Conservation (phyloP, 2,888 invertebrate genomes). For the Caenorhabditis japonica region DNA sequence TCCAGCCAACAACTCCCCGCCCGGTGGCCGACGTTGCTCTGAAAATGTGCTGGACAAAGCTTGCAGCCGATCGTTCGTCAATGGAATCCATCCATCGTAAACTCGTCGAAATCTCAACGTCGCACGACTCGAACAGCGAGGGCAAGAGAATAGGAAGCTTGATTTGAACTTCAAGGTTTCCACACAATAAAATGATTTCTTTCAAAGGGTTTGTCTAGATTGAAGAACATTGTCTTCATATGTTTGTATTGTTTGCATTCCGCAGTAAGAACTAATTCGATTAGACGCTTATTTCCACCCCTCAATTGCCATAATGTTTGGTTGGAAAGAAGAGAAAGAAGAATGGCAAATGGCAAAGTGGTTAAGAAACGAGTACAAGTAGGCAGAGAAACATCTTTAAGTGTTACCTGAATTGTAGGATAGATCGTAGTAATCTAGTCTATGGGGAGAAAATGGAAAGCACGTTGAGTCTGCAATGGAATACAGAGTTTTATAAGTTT, state of each 20-base stretch:
- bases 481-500: no score
- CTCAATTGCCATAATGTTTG: constrained; percentile 15
- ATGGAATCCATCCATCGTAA: constrained; percentile 37
- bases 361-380: no score
- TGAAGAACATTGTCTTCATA: constrained; percentile 3
- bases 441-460: no score
- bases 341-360: constrained; percentile 3
- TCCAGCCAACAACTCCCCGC: constrained; percentile 39
- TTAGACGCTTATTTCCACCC: constrained; percentile 15
- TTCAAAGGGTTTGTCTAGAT: background rate
- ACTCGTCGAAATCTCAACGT: constrained; percentile 19
- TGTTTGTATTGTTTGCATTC: constrained; percentile 30
- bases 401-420: no score
- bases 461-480: no score
- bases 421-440: no score
- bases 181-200: constrained; percentile 4
- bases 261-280: constrained; percentile 39
- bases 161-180: constrained; percentile 17
- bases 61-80: constrained; percentile 33
- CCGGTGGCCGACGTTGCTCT: constrained; percentile 41
- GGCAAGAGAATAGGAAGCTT: no score
- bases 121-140: background rate
- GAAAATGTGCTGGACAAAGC: constrained; percentile 46
- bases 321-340: background rate
- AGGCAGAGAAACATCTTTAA: no score